A percentile compares a stretch with the other conserved stretches of the same genome.
Conservation (phyloP, 1,140 invertebrate species). For the Ylistrum balloti region DNA sequence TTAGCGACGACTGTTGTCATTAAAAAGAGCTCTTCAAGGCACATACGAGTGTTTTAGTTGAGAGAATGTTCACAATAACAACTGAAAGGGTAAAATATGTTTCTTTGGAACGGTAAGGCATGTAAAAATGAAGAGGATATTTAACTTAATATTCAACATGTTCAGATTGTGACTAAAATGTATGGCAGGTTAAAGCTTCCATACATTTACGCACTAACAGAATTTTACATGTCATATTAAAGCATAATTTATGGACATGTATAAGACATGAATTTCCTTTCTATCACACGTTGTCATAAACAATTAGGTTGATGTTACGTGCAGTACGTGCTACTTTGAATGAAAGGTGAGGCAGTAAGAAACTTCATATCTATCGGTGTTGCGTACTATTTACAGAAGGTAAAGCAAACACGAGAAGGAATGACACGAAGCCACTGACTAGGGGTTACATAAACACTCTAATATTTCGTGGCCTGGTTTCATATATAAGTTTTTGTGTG, state of each 20-base stretch:
- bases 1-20: no score
- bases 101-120: no score
- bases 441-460: background rate
- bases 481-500: background rate
- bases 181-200: background rate
- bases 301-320: background rate
- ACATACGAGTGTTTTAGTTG: no score
- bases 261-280: background rate
- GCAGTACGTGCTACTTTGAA: background rate
- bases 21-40: no score
- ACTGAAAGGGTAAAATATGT: no score
- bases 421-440: background rate
- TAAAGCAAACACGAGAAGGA: background rate
- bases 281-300: background rate
- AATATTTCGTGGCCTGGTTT: background rate
- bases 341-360: background rate
- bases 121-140: no score
- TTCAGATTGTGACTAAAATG: no score
- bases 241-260: conserved; percentile 12
- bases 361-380: no score
- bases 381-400: background rate
- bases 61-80: no score
- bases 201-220: background rate
- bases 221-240: background rate
- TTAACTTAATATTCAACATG: no score